These are phyloP conservation scores for Charadrius vociferus DNA, from an alignment of 2,113 vertebrate genomes.

Conservation along the genomic window DNA sequence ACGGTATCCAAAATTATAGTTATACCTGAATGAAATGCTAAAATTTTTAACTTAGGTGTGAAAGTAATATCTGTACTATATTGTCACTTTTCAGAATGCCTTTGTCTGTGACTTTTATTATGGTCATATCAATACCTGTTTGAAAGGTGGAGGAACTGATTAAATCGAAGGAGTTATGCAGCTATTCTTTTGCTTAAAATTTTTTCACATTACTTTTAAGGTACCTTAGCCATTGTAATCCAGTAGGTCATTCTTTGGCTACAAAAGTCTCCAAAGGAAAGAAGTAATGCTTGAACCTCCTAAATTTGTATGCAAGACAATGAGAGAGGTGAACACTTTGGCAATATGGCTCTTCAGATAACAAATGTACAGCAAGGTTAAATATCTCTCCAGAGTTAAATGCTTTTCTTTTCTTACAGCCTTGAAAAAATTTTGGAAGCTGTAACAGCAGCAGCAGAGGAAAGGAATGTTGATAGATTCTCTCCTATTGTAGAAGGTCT, in stretches of 20 bases:
- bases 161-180: not conserved
- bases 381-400: not conserved
- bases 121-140: not conserved
- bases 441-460: conserved; percentile 89
- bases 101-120: not conserved
- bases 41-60: not conserved
- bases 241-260: not conserved
- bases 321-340: not conserved
- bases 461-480: conserved; percentile 85
- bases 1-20: not conserved
- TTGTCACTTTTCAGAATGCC: not conserved
- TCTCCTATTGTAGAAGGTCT: conserved; percentile 92
- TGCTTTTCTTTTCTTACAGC: conserved; percentile 70
- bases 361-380: not conserved
- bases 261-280: not conserved
- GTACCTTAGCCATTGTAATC: not conserved
- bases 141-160: not conserved
- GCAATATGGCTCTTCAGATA: not conserved
- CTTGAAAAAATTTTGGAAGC: conserved; percentile 98
- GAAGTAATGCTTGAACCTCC: not conserved
- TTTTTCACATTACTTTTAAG: not conserved
- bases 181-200: not conserved
- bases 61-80: not conserved
- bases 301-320: not conserved
- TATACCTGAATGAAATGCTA: not conserved